Percentiles rank a stretch among this genome's conserved stretches.
Evolutionary conservation across 2,113 vertebrate species (phyloP).

Genomic region (Thamnophis sirtalis): DNA sequence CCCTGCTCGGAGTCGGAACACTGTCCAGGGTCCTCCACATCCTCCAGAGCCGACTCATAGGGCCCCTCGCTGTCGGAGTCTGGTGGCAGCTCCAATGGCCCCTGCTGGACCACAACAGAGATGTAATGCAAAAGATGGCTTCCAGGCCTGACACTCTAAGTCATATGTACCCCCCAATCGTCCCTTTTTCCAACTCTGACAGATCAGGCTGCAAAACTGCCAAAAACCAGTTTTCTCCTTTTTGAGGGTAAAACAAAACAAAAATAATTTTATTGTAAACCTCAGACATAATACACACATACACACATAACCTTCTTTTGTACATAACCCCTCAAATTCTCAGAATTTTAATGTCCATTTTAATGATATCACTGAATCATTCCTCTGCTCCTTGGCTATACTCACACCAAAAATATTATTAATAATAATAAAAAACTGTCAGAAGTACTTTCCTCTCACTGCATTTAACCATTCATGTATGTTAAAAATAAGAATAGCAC

Average conservation of each 20-base stretch:
- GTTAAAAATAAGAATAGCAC: neutral
- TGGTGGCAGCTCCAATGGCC: too few species aligned
- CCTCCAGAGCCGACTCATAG: too few species aligned
- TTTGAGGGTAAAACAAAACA: neutral
- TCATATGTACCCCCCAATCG: neutral
- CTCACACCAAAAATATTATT: neutral
- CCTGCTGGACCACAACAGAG: too few species aligned
- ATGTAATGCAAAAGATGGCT: too few species aligned
- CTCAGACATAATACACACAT: neutral
- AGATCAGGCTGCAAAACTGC: neutral
- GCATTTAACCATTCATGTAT: neutral
- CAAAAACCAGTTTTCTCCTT: neutral
- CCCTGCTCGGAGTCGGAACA: too few species aligned
- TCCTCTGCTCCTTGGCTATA: neutral
- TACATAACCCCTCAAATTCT: neutral
- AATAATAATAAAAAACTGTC: neutral
- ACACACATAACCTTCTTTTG: neutral
- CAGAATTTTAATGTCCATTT: neutral
- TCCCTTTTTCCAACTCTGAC: neutral
- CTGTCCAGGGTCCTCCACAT: too few species aligned
- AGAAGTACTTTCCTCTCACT: neutral
- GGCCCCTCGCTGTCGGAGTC: too few species aligned
- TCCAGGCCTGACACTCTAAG: neutral
- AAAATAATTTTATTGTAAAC: neutral
- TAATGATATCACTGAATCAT: neutral